These are phyloP conservation scores for Drosophila multiciliata DNA, from an alignment of 2,888 invertebrate genomes.

Conservation along the genomic window DNA sequence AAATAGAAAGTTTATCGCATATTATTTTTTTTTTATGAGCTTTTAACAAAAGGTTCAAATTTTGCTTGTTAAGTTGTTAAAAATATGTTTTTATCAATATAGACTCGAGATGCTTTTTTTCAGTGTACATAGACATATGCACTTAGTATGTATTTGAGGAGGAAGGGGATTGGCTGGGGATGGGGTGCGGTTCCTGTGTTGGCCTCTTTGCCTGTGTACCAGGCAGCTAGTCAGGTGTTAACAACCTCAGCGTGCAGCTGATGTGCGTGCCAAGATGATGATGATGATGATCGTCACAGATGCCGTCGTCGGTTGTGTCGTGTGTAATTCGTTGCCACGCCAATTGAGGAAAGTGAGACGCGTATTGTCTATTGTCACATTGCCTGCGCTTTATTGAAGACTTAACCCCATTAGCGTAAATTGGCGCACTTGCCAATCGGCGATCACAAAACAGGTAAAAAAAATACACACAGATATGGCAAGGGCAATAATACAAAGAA, in stretches of 20 bases:
- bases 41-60: too few species aligned
- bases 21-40: too few species aligned
- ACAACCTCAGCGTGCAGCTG: constrained; percentile 62
- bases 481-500: constrained; percentile 49
- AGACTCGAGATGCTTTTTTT: not conserved
- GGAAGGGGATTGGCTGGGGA: not conserved
- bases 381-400: constrained; percentile 72
- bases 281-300: constrained; percentile 21
- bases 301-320: constrained; percentile 13
- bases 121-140: not conserved
- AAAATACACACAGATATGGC: constrained; percentile 35
- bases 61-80: not conserved
- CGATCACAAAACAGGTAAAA: constrained; percentile 68
- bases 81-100: not conserved
- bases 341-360: constrained; percentile 63
- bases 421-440: constrained; percentile 80
- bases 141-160: not conserved
- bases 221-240: constrained; percentile 53
- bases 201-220: constrained; percentile 25
- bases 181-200: constrained; percentile 23
- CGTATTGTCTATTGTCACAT: constrained; percentile 59
- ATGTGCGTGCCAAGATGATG: constrained; percentile 46
- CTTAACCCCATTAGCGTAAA: constrained; percentile 80
- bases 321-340: constrained; percentile 66
- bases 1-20: not conserved